Evolutionary conservation across 2,113 vertebrate genomes (phyloP).

Genomic region (Oostethus manadensis): DNA sequence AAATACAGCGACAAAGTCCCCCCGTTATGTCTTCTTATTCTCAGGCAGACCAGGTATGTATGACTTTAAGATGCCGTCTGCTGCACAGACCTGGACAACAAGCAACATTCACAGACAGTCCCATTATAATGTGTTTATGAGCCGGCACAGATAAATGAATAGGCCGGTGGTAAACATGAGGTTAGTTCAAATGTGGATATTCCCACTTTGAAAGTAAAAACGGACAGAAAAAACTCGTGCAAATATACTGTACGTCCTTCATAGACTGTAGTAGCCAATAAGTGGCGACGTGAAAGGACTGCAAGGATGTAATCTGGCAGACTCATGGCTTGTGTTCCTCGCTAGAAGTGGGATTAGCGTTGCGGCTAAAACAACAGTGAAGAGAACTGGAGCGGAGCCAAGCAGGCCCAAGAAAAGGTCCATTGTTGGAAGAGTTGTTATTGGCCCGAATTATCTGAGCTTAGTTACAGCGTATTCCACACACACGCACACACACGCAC

Average conservation of each 20-base stretch:
- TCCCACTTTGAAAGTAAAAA: too few species aligned
- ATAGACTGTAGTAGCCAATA: slow-evolving; percentile 9
- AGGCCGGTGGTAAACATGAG: too few species aligned
- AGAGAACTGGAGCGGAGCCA: slow-evolving; percentile 49
- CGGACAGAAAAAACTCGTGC: neutral
- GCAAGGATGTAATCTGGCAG: slow-evolving; percentile 36
- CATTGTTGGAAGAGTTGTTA: slow-evolving; percentile 63
- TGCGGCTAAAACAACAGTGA: slow-evolving; percentile 51
- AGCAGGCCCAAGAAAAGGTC: slow-evolving; percentile 51
- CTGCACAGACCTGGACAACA: neutral
- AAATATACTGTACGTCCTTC: neutral
- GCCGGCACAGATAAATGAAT: too few species aligned
- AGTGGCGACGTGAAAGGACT: slow-evolving; percentile 1
- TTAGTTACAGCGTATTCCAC: slow-evolving; percentile 52
- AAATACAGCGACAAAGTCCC: too few species aligned
- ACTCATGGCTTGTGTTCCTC: slow-evolving; percentile 30
- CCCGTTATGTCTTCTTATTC: too few species aligned
- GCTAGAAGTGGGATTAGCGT: slow-evolving; percentile 50
- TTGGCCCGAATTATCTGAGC: slow-evolving; percentile 50
- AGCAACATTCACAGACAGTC: neutral
- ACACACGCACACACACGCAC: slow-evolving; percentile 21
- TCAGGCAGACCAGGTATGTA: too few species aligned
- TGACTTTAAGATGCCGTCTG: too few species aligned
- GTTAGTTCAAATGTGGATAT: too few species aligned
- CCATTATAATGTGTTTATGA: neutral